Base-by-base conservation (phyloP, 1,140 invertebrate genomes). In the Melanaphis sacchari region DNA sequence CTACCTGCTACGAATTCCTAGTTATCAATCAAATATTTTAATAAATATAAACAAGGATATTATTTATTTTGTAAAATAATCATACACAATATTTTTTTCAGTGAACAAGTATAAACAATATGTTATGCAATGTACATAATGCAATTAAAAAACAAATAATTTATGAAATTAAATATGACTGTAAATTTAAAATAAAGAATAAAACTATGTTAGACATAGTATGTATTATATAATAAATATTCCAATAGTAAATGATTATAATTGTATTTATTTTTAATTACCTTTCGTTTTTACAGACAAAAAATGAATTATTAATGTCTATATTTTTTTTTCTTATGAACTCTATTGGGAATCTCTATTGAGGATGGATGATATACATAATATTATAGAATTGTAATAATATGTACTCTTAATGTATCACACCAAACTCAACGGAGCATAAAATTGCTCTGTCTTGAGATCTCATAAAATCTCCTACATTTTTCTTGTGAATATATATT, bases 221-320 rank as follows among this genome's bases (percentile, higher is more conserved):
- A 59, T 59, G 26, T 54, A 26, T 26, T 26, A 36, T 36, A 36
- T 81, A 21, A 36, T 22, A 36, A 38, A 81, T 0, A 81, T 81
- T 81, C 36, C 7, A 7, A 22, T 21, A 36, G 1, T 11, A 15
- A 22, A 6, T 81, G 21, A 36, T 36, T 81, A 41, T 85, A 43
- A 31, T 41, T 87, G 18, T 87, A 87, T n/a, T 7, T 87, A 87
- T 87, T 87, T 87, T n/a, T 87, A 87, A 87, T 46, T 85, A 46
- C 9, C 1, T 46, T 46, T 87, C 18, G 31, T 46, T 46, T 43
- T 87, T 87, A 1, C 18, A 15, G 2, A 5, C 31, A 24, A 41
- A 9, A 26, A 6, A 87, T 87, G 26, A 87, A 87, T 46, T n/a
- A 87, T 87, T 43, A 46, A 87, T 87, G n/a, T 87, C 3, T 31